Evolutionary conservation across 2,113 vertebrate species (phyloP), one percentile per base, ranked within the genome.

Genomic region (Lepus timidus): DNA sequence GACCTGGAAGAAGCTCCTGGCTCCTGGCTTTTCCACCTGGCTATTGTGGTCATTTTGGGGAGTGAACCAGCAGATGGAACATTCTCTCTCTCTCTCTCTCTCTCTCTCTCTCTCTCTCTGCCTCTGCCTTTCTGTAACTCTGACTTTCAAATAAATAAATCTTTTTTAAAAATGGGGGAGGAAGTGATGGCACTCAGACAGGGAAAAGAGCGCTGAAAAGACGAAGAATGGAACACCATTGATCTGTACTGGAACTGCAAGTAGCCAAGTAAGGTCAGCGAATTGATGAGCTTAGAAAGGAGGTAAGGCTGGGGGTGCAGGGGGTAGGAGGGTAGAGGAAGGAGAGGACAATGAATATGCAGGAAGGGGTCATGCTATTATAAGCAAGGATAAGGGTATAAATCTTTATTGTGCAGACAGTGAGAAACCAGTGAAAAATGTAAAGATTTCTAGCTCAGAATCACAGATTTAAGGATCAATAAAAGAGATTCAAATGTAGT

Each of bases 371-470:
- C 31, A 36, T 62, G 27, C 62, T 67, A 74, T 83, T 90, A 51
- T 27, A 67, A 78, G 19, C 49, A 52, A 86, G 31, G 36, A 68
- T 36, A 84, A 64, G 1, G 22, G n/a, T 80, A 17, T 80, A 58
- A 58, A 12, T 44, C 39, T 73, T 94, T 39, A 89, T 86, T 49
- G 7, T 39, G 7, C 64, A 89, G 33, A 19, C 23, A 58, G 11
- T 65, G 36, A n/a, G 55, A 92, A 85, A 5, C 44, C 74, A 86
- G 3, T 20, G 36, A 86, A 81, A 87, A 62, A 1, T 51, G 4
- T 65, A 64, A 86, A 65, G 33, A 76, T 85, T 71, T 31, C 27
- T 81, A 91, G 39, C 62, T 88, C 58, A 68, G 65, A 93, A 22
- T 75, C 71, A 70, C 51, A 65, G 27, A 71, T 31, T 36, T 95